Base-by-base conservation (phyloP, 2,113 vertebrate species). In the Orthonyx spaldingii region DNA sequence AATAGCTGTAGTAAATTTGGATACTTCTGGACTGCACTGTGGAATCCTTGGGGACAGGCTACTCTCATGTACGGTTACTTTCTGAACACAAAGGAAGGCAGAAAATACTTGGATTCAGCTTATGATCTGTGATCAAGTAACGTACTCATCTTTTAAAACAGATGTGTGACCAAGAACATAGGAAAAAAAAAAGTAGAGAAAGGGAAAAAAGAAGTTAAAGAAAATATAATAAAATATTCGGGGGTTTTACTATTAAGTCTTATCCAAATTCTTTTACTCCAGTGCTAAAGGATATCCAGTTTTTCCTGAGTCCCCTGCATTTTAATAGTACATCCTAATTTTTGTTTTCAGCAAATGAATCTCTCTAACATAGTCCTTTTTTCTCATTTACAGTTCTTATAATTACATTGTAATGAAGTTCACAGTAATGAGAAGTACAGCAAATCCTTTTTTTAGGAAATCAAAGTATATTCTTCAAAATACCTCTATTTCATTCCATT, bases 91-190 rank as follows among this genome's bases (percentile, higher is more conserved):
- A 27, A 8, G 66, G 5, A 18, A 68, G 18, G 20, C 7, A 74
- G n/a, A 69, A 56, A 50, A 65, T 52, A 33, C 22, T 64, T 60
- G 30, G 5, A 30, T 63, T 60, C 37, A 42, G 4, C 1, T 68
- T 39, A 42, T 20, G 13, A n/a, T 49, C 11, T 55, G 7, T 30
- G 30, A 77, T 52, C 6, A 60, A 39, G 10, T 22, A 60, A 72
- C 7, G 1, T n/a, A 42, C 23, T n/a, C 4, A 17, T 9, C 2
- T 78, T 66, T 37, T 37, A 75, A 70, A 92, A 78, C 2, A 75
- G 10, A 5, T 55, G 3, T 35, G 4, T 0, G 3, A 61, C 5
- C 9, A 47, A 52, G 3, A 32, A 47, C 1, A 23, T 2, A 39
- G 3, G 0, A 13, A 8, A 49, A 64, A 27, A 72, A 50, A 24